These are phyloP conservation scores for Montipora foliosa DNA, from an alignment of 64 coral and sea anemone genomes.

Conservation along the genomic window DNA sequence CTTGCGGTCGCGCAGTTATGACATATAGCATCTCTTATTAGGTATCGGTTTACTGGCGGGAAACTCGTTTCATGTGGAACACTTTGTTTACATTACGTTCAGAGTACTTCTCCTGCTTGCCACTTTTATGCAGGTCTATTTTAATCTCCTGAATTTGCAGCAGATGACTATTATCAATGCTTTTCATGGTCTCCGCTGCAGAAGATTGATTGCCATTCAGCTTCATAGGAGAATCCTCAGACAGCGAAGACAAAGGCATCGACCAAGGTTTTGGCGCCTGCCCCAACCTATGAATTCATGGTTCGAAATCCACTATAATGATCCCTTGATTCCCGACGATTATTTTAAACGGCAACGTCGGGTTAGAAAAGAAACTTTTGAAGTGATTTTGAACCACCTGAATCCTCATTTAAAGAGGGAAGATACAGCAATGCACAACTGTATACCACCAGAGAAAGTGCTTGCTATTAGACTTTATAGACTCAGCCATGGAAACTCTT, in stretches of 20 bases:
- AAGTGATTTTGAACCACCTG: conserved; percentile 56
- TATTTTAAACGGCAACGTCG: conserved; percentile 44
- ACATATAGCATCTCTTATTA: conserved; percentile 48
- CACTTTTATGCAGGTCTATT: neutral
- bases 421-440: conserved; percentile 55
- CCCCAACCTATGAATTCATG: conserved; percentile 47
- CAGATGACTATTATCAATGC: conserved; percentile 74
- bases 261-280: conserved; percentile 52
- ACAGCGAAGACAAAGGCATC: conserved; percentile 64
- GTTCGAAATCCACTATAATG: conserved; percentile 67
- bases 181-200: conserved; percentile 69
- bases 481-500: conserved; percentile 65
- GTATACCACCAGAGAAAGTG: conserved; percentile 73
- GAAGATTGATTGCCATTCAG: conserved; percentile 77
- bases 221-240: conserved; percentile 69
- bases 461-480: conserved; percentile 63
- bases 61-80: conserved; percentile 53
- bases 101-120: conserved; percentile 70
- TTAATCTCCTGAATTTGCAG: conserved; percentile 79
- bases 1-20: neutral
- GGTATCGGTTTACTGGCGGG: conserved; percentile 38
- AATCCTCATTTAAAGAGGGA: conserved; percentile 56
- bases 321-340: conserved; percentile 62
- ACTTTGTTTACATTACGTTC: conserved; percentile 50
- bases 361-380: conserved; percentile 65